These are phyloP conservation scores for Orchestia grillus DNA, from an alignment of 1,140 invertebrate genomes.

Conservation along the genomic window DNA sequence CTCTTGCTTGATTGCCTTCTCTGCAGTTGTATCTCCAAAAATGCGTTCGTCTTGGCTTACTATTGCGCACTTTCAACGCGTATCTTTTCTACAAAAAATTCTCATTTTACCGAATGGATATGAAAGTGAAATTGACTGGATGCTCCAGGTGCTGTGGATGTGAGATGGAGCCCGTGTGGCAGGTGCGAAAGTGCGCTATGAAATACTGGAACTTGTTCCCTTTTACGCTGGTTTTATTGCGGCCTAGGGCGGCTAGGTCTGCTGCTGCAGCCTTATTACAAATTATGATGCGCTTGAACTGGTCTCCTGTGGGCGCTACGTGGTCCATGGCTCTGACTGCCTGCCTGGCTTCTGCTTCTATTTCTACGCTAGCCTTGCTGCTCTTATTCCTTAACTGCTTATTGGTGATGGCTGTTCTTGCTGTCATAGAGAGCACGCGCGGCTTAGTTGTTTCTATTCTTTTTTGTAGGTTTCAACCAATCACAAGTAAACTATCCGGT, in stretches of 20 bases:
- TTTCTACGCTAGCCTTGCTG: too few species aligned
- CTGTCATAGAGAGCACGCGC: too few species aligned
- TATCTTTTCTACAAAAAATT: too few species aligned
- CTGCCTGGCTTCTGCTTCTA: background rate
- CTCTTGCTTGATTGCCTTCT: too few species aligned
- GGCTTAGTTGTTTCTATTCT: too few species aligned
- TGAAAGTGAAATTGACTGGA: background rate
- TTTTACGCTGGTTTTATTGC: conserved; percentile 42
- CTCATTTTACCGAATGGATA: background rate
- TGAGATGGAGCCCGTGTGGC: background rate
- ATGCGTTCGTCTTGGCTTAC: too few species aligned
- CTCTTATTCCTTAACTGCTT: too few species aligned
- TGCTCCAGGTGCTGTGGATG: background rate
- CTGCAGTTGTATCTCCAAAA: too few species aligned
- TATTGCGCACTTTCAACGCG: too few species aligned
- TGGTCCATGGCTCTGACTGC: background rate
- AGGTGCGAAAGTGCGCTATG: conserved; percentile 49
- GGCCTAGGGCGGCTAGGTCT: background rate
- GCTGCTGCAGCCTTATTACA: background rate
- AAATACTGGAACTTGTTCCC: background rate
- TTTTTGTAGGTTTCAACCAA: too few species aligned
- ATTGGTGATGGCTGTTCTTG: too few species aligned
- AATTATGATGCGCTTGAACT: background rate
- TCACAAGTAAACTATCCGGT: too few species aligned
- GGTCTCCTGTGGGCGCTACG: background rate